Evolutionary conservation across 2,888 invertebrate species (phyloP), one percentile per base, ranked within the genome.

Genomic region (Trachelus stipa): DNA sequence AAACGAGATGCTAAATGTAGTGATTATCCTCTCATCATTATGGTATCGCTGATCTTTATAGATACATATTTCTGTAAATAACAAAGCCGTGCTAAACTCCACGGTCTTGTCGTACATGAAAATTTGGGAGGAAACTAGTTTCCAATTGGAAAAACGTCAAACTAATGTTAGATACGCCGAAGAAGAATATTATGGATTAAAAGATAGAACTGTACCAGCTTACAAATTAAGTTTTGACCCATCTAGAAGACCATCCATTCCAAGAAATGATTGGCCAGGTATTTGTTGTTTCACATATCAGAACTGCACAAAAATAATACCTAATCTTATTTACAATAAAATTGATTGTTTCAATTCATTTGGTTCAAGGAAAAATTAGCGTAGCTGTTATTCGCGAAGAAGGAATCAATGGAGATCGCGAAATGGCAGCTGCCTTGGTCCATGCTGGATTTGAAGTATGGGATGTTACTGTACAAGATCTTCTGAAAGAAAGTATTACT

Each of bases 111-210:
- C 94, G 0, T 92, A 98, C 69, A 95, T 96, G 91, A 94, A 95
- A 87, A 94, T 96, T 89, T 99, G 99, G 99, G 99, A 99, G 91
- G 97, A 97, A 90, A 99, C 98, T 0, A 98, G 98, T 91, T 98
- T 96, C 90, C 95, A 95, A 83, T 91, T 99, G 76, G 99, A 99
- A 90, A 93, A 95, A 81, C 93, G 95, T 23, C 99, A 99, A 92
- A 95, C 97, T 0, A 96, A 97, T 88, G 92, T 94, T 0, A 93
- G 94, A 6, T 98, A 97, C 89, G 96, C 96, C 1, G 92, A 93
- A 71, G 94, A 96, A 86, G 99, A 99, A 92, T 96, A 95, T 92
- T 92, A 93, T 77, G 95, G 93, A 15, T 92, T 98, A 31, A 93
- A 93, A 74, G 92, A 93, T 74, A 94, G 98, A 80, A 94, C 93